These are phyloP conservation scores for Craterocephalus amniculus DNA, from an alignment of 2,797 vertebrate genomes.

Conservation along the genomic window DNA sequence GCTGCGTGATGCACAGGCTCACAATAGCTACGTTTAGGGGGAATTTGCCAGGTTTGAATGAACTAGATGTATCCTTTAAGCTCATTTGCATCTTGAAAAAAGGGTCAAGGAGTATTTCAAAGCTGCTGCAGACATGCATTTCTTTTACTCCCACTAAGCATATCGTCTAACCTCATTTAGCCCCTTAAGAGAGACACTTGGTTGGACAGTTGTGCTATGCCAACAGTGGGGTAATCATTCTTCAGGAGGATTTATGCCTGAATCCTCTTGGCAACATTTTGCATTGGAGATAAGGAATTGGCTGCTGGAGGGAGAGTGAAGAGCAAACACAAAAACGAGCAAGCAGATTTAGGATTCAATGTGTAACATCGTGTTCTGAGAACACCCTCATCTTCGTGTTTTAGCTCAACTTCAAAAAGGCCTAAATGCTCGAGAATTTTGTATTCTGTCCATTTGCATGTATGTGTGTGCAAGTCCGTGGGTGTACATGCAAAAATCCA, in stretches of 20 bases:
- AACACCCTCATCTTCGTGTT: slow-evolving; percentile 50
- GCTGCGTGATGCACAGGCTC: neutral
- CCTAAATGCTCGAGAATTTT: slow-evolving; percentile 14
- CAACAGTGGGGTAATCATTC: slow-evolving; percentile 60
- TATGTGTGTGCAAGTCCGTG: slow-evolving; percentile 21
- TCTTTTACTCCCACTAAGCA: slow-evolving; percentile 48
- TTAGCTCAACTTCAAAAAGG: slow-evolving; percentile 58
- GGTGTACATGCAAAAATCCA: slow-evolving; percentile 31
- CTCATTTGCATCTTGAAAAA: slow-evolving; percentile 28
- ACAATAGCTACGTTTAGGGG: neutral
- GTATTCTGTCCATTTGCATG: slow-evolving; percentile 12
- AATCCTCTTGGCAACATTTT: slow-evolving; percentile 66
- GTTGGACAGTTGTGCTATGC: slow-evolving; percentile 48
- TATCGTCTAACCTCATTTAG: slow-evolving; percentile 62
- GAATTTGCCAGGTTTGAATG: neutral
- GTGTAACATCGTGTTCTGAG: slow-evolving; percentile 48
- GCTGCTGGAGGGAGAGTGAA: slow-evolving; percentile 45
- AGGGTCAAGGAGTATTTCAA: slow-evolving; percentile 2
- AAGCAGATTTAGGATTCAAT: slow-evolving; percentile 60
- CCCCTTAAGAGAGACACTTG: slow-evolving; percentile 58
- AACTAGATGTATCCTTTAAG: slow-evolving; percentile 1
- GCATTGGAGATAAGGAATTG: slow-evolving; percentile 62
- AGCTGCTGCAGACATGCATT: slow-evolving; percentile 34
- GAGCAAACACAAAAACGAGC: slow-evolving; percentile 57
- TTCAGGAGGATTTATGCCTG: slow-evolving; percentile 65